Evolutionary conservation across 2,888 invertebrate species (phyloP).

Genomic region (Synergus itoensis): DNA sequence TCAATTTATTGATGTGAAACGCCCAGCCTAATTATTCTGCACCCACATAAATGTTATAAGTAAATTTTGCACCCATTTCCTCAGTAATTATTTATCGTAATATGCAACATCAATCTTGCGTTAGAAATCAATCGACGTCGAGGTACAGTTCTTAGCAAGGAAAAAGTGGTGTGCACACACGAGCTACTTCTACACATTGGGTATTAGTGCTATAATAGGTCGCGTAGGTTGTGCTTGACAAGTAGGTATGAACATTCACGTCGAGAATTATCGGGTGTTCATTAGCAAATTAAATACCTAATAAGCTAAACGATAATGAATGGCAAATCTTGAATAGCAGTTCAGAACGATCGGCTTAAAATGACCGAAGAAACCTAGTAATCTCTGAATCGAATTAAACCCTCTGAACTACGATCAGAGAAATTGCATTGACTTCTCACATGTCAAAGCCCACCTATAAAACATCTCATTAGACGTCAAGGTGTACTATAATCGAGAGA

Average conservation of each 20-base stretch:
- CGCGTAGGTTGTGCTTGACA: neutral
- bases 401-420: neutral
- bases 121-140: constrained; percentile 20
- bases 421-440: neutral
- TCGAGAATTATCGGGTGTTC: neutral
- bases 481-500: neutral
- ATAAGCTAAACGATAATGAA: constrained; percentile 21
- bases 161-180: neutral
- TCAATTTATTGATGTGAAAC: neutral
- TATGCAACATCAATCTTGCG: constrained; percentile 5
- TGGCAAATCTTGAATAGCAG: neutral
- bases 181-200: neutral
- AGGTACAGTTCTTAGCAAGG: neutral
- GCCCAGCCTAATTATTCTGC: constrained; percentile 14
- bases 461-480: constrained; percentile 6
- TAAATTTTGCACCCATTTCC: constrained; percentile 13
- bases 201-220: constrained; percentile 1
- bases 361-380: neutral
- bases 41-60: constrained; percentile 13
- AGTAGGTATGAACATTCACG: neutral
- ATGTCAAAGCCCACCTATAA: neutral
- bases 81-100: constrained; percentile 16
- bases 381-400: neutral
- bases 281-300: constrained; percentile 24
- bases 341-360: neutral